These are phyloP conservation scores for Operophtera brumata DNA, from an alignment of 2,888 invertebrate genomes.

Conservation along the genomic window DNA sequence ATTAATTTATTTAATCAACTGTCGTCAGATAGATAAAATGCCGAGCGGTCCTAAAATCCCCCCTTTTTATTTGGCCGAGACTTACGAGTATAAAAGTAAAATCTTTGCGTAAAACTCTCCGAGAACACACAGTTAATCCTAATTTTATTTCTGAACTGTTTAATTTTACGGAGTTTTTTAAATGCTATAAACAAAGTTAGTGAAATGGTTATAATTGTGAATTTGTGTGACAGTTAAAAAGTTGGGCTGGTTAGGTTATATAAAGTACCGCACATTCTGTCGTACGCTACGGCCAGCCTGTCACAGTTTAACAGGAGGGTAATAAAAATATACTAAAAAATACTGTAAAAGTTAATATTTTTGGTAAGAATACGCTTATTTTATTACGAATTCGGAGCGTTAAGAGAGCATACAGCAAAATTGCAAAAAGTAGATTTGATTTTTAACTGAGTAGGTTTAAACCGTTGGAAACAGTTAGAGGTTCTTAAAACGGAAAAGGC, in stretches of 20 bases:
- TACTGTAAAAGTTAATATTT: no score
- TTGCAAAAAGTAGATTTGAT: no score
- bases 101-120: conserved; percentile 20
- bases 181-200: conserved; percentile 31
- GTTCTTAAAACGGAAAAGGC: no score
- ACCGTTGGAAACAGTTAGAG: no score
- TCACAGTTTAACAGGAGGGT: conserved; percentile 2
- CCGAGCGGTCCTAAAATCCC: conserved; percentile 29
- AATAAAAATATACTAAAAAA: conserved; percentile 8
- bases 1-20: conserved; percentile 66
- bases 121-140: conserved; percentile 19
- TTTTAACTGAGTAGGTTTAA: no score
- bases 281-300: not conserved
- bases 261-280: conserved; percentile 18
- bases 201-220: conserved; percentile 26
- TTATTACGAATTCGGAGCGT: no score
- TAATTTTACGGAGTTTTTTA: conserved; percentile 29
- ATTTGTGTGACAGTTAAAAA: conserved; percentile 14
- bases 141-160: conserved; percentile 28
- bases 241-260: conserved; percentile 15
- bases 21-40: conserved; percentile 39
- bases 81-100: conserved; percentile 26
- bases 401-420: no score
- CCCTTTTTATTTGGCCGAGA: conserved; percentile 32
- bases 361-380: not conserved